A percentile compares a stretch with the other conserved stretches of the same genome.
Conservation (phyloP, 2,113 vertebrate genomes). For the Chaetura pelagica region DNA sequence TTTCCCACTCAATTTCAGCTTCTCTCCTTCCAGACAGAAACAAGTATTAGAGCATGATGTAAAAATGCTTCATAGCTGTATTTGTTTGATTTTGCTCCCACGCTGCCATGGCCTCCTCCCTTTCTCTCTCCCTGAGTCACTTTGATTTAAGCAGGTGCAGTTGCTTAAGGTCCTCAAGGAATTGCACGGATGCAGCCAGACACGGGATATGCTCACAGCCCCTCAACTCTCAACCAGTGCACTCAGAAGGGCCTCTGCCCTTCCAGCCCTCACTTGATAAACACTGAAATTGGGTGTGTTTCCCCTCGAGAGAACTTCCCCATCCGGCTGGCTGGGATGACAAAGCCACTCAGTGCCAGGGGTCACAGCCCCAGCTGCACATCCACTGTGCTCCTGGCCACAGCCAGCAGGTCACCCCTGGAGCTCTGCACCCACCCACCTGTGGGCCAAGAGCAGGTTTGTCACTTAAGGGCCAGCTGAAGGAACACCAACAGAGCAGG, state of each 20-base stretch:
- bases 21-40: neutral
- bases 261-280: neutral
- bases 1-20: neutral
- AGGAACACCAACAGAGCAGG: rapidly evolving
- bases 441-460: neutral
- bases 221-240: neutral
- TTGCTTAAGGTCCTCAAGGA: neutral
- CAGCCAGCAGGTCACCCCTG: rapidly evolving
- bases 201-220: neutral
- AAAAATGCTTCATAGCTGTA: neutral
- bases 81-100: neutral
- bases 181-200: neutral
- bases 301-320: neutral
- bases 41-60: neutral
- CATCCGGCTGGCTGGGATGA: no score
- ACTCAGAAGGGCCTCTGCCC: neutral
- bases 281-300: neutral
- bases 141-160: neutral
- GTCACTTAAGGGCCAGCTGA: neutral
- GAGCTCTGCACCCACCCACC: rapidly evolving
- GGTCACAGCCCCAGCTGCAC: neutral
- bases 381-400: neutral
- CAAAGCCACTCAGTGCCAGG: neutral
- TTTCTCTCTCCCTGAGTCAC: neutral
- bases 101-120: neutral